Conservation (phyloP, 2,888 invertebrate genomes). For the Cantharis flavilabris region DNA sequence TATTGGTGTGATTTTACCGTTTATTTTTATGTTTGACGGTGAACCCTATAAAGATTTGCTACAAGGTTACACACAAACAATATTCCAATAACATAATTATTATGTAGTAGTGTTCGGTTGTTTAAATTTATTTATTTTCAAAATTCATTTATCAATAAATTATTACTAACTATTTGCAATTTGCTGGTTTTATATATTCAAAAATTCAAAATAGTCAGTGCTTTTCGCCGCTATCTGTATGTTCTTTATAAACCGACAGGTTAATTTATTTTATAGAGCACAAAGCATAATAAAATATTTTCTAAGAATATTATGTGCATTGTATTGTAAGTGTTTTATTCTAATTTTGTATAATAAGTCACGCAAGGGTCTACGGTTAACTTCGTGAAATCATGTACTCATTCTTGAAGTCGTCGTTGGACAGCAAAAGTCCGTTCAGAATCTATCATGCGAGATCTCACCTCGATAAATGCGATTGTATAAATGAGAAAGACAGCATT, state of each 20-base stretch:
- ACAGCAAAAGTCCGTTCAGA: slow-evolving; percentile 37
- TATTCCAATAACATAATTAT: too few relatives aligned
- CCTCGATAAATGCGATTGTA: slow-evolving; percentile 37
- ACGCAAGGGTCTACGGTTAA: slow-evolving; percentile 33
- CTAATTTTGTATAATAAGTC: slow-evolving; percentile 32
- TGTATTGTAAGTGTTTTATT: slow-evolving; percentile 19
- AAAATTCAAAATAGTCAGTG: not conserved
- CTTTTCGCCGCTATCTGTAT: not conserved
- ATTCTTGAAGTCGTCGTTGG: slow-evolving; percentile 43
- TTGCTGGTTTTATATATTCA: not conserved
- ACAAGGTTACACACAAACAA: too few relatives aligned
- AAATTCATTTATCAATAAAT: too few relatives aligned
- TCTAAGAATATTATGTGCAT: slow-evolving; percentile 12
- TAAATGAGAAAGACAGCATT: slow-evolving; percentile 24
- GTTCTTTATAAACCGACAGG: not conserved
- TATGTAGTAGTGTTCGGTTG: too few relatives aligned
- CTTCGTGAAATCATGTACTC: slow-evolving; percentile 39
- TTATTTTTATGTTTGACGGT: too few relatives aligned
- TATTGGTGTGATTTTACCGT: too few relatives aligned
- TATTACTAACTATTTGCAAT: not conserved
- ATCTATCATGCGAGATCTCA: slow-evolving; percentile 40
- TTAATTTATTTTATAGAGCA: not conserved
- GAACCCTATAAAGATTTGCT: too few relatives aligned
- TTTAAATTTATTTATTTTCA: too few relatives aligned
- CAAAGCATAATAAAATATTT: slow-evolving; percentile 2